These are phyloP conservation scores for Euglossa dilemma DNA, from an alignment of 1,140 invertebrate genomes.

Conservation along the genomic window DNA sequence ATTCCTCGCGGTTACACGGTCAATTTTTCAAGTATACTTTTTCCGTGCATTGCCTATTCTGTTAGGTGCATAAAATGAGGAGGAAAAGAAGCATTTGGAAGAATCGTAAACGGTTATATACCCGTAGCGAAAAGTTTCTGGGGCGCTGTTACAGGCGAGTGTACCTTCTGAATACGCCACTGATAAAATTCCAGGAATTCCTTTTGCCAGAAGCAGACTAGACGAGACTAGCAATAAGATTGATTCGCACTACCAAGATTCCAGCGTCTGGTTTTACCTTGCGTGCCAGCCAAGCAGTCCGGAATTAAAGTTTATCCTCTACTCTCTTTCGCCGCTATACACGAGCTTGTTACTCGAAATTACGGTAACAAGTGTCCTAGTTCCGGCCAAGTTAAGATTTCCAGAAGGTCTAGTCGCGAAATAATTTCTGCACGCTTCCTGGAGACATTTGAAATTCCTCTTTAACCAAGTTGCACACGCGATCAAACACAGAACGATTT, in stretches of 20 bases:
- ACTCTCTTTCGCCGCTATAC: not conserved
- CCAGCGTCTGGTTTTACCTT: constrained; percentile 34
- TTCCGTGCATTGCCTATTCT: not conserved
- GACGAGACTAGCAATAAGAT: constrained; percentile 42
- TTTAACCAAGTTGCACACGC: no score
- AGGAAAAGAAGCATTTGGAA: not conserved
- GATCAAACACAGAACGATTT: no score
- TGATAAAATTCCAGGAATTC: constrained; percentile 47
- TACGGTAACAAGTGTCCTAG: not conserved
- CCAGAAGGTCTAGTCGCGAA: not conserved
- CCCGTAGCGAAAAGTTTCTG: not conserved
- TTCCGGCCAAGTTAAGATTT: not conserved
- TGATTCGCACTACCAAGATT: constrained; percentile 39
- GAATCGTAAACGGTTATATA: not conserved
- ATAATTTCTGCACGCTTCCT: not conserved
- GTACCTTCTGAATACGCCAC: constrained; percentile 8
- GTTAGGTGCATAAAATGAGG: not conserved
- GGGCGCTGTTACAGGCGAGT: not conserved
- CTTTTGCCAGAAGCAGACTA: constrained; percentile 35
- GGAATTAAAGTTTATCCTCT: constrained; percentile 10
- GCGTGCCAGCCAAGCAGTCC: constrained; percentile 3
- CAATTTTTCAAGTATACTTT: not conserved
- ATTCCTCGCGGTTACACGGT: not conserved
- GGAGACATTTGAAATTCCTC: not conserved
- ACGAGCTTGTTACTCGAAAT: not conserved